A percentile compares a stretch with the other conserved stretches of the same genome.
Evolutionary conservation across 2,113 vertebrate species (phyloP).

Genomic region (Epinephelus moara): DNA sequence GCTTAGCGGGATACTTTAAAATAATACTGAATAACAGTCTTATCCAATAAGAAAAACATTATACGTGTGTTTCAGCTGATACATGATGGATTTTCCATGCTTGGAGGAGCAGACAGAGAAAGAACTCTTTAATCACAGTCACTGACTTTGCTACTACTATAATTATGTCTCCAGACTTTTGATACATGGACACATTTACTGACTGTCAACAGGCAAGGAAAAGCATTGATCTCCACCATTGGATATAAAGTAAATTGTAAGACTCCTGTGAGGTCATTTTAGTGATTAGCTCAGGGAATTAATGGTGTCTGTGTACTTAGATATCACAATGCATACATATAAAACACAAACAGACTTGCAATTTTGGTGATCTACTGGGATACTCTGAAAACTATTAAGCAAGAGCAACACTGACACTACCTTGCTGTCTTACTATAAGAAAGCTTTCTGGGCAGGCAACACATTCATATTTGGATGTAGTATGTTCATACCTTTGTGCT

Average conservation of each 20-base stretch:
- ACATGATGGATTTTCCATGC: not conserved
- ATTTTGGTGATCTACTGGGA: too few species aligned
- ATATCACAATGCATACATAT: too few species aligned
- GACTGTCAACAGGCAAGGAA: not conserved
- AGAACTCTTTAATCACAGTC: not conserved
- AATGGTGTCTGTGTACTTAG: not conserved
- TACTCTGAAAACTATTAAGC: too few species aligned
- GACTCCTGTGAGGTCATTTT: not conserved
- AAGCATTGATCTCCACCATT: too few species aligned
- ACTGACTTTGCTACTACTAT: not conserved
- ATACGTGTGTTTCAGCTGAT: not conserved
- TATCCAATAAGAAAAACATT: not conserved
- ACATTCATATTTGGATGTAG: not conserved
- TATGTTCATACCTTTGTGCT: not conserved
- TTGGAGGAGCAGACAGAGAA: conserved; percentile 2
- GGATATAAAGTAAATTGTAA: not conserved
- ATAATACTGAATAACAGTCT: too few species aligned
- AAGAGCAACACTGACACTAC: not conserved
- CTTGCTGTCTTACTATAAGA: not conserved
- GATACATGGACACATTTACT: not conserved
- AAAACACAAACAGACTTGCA: not conserved
- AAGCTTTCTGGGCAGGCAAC: not conserved
- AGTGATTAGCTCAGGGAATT: not conserved
- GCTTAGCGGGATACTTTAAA: too few species aligned
- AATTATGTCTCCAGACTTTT: not conserved